Base-by-base conservation (phyloP, 1,140 invertebrate species). In the Ptiloglossa arizonensis region DNA sequence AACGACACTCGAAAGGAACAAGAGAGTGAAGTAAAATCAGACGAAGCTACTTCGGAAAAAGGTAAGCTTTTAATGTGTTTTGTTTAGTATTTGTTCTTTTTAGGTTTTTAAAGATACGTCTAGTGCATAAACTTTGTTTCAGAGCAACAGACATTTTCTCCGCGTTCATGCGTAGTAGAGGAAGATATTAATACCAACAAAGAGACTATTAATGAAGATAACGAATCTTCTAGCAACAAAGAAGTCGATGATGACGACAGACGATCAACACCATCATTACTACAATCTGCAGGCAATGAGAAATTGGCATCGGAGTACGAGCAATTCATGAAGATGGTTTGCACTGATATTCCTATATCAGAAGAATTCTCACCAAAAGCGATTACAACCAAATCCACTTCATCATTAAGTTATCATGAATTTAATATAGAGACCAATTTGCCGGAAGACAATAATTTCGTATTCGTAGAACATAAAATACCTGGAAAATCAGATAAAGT, bases 301-400 rank as follows among this genome's bases (percentile, higher is more conserved):
- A 92, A 92, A 57, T 80, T 93, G 41, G 90, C 86, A 0, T 93
- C 92, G 0, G 92, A 92, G 54, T 93, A 93, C 41, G 92, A 93
- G 59, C 90, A 93, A 62, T 93, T 93, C 24, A 92, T 93, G 86
- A 92, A 92, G 69, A 93, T 92, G 88, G 91, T 93, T 0, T 87
- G 85, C 46, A 85, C 64, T 22, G 86, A 89, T n/a, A 63, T 74
- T 13, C 79, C 69, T 9, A 41, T 50, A 13, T 15, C 64, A 0
- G 63, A 71, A 15, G 69, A 76, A 22, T 79, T 59, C 24, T 54
- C 78, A 17, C 69, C 80, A 9, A 81, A 62, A 38, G 24, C 56
- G 75, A 52, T 29, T 48, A 11, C 72, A 3, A 15, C 63, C 24
- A 86, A 79, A 73, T 64, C 72, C 22, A 22, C 74, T 9, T 82